Base-by-base conservation (phyloP, 2,888 invertebrate genomes). In the Euclidia mi region DNA sequence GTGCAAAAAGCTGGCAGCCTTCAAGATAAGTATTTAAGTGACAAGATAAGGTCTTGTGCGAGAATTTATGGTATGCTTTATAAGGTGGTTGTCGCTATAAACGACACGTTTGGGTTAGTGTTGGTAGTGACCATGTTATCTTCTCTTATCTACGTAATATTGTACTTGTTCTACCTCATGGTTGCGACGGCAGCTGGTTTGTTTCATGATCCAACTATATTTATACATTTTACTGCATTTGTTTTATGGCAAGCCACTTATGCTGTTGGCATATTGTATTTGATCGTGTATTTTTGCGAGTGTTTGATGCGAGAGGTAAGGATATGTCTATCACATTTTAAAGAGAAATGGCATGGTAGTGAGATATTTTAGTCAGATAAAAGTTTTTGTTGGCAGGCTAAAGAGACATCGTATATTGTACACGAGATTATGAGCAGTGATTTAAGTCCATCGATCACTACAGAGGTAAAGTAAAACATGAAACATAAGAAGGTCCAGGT, bases 101-200 rank as follows among this genome's bases (percentile, higher is more conserved):
- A 86, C 43, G 62, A 58, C 3, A 65, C 78, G 35, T 91, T 80
- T 50, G 90, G 91, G 1, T 53, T 83, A 2, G 68, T 83, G 3
- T 32, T 90, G 11, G 62, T 82, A 2, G 35, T 84, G n/a, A 88
- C 82, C 0, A 72, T 87, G 66, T 34, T 81, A 0, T 34, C 82
- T 7, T 81, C 75, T 35, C 60, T 87, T 0, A 59, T 78, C 9
- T 74, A 77, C 10, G 79, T 88, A 6, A 76, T 88, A 18, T 55
- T 91, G 35, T 85, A 90, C 50, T 71, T 87, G 56, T 91, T 89
- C 63, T 91, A 91, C 61, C 87, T 92, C 31, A 89, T 92, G 91
- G 92, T 91, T 60, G 92, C 90, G 2, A 90, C 89, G 0, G 89
- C 90, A 0, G 78, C 84, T 0, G 87, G 90, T 0, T 68, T 91